Base-by-base conservation (phyloP, 2,888 invertebrate species). In the Tenthredo distinguenda region DNA sequence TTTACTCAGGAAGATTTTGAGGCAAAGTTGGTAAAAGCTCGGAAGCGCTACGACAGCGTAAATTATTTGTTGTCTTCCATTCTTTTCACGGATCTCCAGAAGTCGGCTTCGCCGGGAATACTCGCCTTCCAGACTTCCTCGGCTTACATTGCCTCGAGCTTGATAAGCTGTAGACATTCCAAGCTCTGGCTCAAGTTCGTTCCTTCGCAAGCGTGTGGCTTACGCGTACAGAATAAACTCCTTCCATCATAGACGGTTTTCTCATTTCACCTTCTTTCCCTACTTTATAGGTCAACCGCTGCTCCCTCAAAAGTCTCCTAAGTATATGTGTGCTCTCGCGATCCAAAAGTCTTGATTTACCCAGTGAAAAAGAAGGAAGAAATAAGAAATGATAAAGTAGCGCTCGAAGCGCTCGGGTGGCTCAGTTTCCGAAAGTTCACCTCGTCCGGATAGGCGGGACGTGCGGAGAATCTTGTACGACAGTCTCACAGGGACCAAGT, bases 341-440 rank as follows among this genome's bases (percentile, higher is more conserved):
- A 26, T 26, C 12, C 21, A 34, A 34, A 34, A 68, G 31, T 68
- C 34, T 31, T 18, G 31, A 34, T 68, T 68, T 6, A 34, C 5
- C 10, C 5, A 34, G 68, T 34, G 1, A 68, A 34, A 34, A 18
- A 68, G 62, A 62, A 62, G 4, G 10, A 62, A 31, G 12, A 4
- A 15, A 47, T 47, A 15, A 47, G 55, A n/a, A 55, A 55, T 55
- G 34, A 68, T 34, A 5, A 21, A 12, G 1, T 18, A 7, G 26
- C 34, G 34, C 68, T 34, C 34, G 34, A 68, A 68, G 68, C 68
- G 18, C 34, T 68, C 15, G 72, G n/a, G 72, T 74, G 72, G 43
- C 72, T 68, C 68, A 34, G 68, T 68, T 68, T 68, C 68, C 68
- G 34, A 68, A 34, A 26, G 31, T 68, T 68, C 34, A 68, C 68